phyloP scores from a whole-genome alignment of 2,113 vertebrate genomes.

The Pelmatolapia mariae region DNA sequence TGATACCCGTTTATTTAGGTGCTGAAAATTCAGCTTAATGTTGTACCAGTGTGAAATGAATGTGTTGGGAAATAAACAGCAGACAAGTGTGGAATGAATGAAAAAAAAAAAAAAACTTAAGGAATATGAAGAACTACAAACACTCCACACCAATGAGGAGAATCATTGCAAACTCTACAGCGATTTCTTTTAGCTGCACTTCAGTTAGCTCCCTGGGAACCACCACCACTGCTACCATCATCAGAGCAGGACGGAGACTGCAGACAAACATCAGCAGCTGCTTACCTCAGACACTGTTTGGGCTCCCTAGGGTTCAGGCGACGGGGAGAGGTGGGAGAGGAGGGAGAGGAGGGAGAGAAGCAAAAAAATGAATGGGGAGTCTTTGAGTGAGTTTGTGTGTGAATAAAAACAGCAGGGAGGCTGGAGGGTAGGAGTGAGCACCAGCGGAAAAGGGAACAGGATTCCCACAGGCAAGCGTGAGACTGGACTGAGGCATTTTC shows the following conservation, averaged over 20 bases:
- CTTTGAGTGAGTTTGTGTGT: background rate
- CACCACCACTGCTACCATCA: background rate
- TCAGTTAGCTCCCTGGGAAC: background rate
- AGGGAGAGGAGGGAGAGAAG: conserved; percentile 39
- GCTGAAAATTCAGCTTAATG: background rate
- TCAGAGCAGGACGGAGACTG: background rate
- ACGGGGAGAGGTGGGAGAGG: background rate
- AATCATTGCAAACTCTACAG: background rate
- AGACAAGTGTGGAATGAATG: background rate
- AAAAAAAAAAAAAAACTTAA: too few relatives aligned
- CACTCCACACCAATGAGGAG: background rate
- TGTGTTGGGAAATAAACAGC: background rate
- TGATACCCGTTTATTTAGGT: rapidly evolving
- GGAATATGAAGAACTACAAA: background rate
- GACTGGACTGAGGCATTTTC: rapidly evolving
- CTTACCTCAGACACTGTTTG: conserved; percentile 74
- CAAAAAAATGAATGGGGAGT: conserved; percentile 22
- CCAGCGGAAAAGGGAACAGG: background rate
- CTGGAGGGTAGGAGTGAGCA: background rate
- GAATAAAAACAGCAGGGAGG: background rate
- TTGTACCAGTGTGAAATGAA: background rate
- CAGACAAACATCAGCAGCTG: background rate
- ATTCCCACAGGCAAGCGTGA: background rate
- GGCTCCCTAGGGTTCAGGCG: conserved; percentile 56
- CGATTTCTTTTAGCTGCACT: background rate